Evolutionary conservation across 2,888 invertebrate genomes (phyloP).

Genomic region (Trichopoda pennipes): DNA sequence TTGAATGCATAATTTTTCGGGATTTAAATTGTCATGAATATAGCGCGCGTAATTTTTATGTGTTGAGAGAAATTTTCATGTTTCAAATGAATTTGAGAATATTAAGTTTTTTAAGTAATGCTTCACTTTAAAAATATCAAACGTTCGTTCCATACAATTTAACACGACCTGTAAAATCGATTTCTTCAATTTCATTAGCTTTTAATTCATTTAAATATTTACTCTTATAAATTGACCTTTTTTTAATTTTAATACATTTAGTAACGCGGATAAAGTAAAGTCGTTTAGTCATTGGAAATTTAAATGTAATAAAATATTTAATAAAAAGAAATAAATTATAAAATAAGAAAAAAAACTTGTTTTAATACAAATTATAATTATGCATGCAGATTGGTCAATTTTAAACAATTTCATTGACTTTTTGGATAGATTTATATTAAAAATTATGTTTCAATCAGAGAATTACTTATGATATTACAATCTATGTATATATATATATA

Average conservation of each 20-base stretch:
- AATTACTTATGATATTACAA: too few species aligned
- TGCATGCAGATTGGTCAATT: too few species aligned
- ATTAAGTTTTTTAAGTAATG: constrained; percentile 5
- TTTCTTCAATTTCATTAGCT: constrained; percentile 32
- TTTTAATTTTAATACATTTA: constrained; percentile 51
- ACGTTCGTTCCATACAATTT: constrained; percentile 3
- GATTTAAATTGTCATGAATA: background rate
- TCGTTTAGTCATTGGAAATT: constrained; percentile 71
- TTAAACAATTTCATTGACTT: too few species aligned
- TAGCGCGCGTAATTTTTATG: constrained; percentile 8
- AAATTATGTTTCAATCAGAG: too few species aligned
- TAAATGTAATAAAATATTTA: constrained; percentile 70
- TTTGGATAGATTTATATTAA: too few species aligned
- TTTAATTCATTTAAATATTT: constrained; percentile 31
- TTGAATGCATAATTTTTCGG: background rate
- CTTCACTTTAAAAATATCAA: background rate
- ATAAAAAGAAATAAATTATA: constrained; percentile 48
- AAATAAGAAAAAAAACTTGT: constrained; percentile 42
- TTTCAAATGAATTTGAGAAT: constrained; percentile 31
- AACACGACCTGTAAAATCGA: constrained; percentile 27
- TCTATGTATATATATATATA: too few species aligned
- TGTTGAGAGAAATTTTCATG: constrained; percentile 14
- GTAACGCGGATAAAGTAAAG: constrained; percentile 58
- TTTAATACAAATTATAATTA: too few species aligned
- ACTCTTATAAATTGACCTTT: constrained; percentile 27